Base-by-base conservation (phyloP, 2,113 vertebrate genomes). In the Ranitomeya variabilis region DNA sequence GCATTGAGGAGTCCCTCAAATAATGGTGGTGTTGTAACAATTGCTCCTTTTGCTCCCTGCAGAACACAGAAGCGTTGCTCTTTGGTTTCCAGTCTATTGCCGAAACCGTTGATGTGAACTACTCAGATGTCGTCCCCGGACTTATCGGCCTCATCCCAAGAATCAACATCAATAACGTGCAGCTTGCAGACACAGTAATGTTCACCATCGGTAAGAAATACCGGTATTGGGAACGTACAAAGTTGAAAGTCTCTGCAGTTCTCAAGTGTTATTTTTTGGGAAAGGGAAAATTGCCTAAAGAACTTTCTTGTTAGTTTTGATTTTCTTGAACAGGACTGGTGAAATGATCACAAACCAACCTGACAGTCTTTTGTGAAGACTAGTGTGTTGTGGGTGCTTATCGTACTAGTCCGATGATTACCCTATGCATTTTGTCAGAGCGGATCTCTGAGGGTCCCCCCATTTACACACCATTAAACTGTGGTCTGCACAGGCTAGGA, bases 121-220 rank as follows among this genome's bases (percentile, higher is more conserved):
- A 99, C 93, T 99, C 98, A 0, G 98, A 99, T 0, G 98, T 99
- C 90, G 99, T 99, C 90, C 98, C 98, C 0, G 98, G 98, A 14
- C 95, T 99, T 88, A 99, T 99, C 1, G 98, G 98, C 76, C 97
- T 99, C 91, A 99, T 99, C 90, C 98, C 98, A 31, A 94, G 98
- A 84, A 99, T 99, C 94, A 99, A 92, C 94, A 99, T 99, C 95
- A 99, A 96, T 95, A 99, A 99, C 0, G 96, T 99, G 90, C 98
- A 99, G 91, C 96, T 99, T 45, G 98, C 98, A 0, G 98, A 99
- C 92, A 99, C 98, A 0, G 98, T 99, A 92, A 99, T 99, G 98
- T 99, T 99, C 94, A 99, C 98, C n/a, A 99, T 99, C 0, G 98
- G 98, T 99, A 93, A 95, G 95, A 66, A 21, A 86, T 45, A 4